Evolutionary conservation across 2,888 invertebrate genomes (phyloP), one percentile per base, ranked within the genome.

Genomic region (Xestia ashworthii): DNA sequence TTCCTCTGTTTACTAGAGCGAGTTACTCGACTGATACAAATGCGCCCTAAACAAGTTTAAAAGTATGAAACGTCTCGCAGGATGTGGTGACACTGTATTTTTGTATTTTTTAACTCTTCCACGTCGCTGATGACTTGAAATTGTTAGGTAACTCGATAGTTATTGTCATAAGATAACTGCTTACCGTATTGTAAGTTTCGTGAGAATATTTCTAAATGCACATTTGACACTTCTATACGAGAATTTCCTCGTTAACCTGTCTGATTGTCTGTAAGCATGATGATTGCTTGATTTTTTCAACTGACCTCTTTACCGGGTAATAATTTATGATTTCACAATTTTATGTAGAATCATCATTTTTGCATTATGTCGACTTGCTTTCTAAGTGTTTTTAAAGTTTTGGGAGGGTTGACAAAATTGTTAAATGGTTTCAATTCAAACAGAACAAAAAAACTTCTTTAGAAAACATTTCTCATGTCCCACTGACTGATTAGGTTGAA

Each of bases 91-190:
- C 82, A 88, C 70, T 79, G 71, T 82, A 78, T 75, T 82, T 77
- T 81, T 83, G 81, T 65, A 65, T 81, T 71, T 78, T 83, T 81
- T 87, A 81, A 65, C 82, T 82, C 76, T 80, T 78, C 73, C 76
- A 74, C 77, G 74, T 67, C 58, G 66, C 46, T 88, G 89, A 88
- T 89, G 88, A 86, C 89, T 84, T 81, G 71, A 87, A 89, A 90
- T 88, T 83, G 86, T 89, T 88, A 86, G 86, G 91, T 90, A 92
- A 93, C 91, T 74, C 77, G 90, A 92, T 90, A 90, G 84, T 86
- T 87, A 88, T 74, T 79, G 76, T 76, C 74, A 76, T 41, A 81
- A 84, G 53, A 72, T 85, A 78, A 85, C 82, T 81, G 74, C 83
- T 74, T 83, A 80, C 80, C 48, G 76, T 80, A 86, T 84, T 86